Conservation (phyloP, 2,797 vertebrate species). For the Luscinia megarhynchos region DNA sequence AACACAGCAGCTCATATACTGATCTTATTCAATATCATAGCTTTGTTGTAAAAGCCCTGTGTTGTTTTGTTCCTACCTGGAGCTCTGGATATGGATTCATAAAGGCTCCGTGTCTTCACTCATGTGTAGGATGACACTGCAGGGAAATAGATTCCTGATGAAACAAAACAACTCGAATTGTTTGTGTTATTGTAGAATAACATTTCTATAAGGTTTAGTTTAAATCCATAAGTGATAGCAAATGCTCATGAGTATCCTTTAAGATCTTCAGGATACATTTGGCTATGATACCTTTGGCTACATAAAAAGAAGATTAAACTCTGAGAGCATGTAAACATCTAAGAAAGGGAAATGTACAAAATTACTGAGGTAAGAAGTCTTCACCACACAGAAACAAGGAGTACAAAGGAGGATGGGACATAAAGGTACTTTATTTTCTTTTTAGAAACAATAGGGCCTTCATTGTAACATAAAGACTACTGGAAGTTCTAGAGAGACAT, state of each 20-base stretch:
- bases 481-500: not conserved
- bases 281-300: not conserved
- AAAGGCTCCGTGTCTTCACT: not conserved
- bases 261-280: not conserved
- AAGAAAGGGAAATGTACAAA: not conserved
- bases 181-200: not conserved
- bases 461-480: not conserved
- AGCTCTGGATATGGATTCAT: not conserved
- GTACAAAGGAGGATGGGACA: not conserved
- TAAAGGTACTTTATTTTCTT: not conserved
- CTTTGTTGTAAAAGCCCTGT: not conserved
- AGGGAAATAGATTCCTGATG: not conserved
- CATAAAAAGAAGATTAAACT: not conserved
- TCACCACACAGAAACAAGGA: not conserved
- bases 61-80: not conserved
- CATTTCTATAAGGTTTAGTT: not conserved
- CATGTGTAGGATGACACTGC: not conserved
- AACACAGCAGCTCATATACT: not conserved
- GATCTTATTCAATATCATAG: not conserved
- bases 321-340: not conserved
- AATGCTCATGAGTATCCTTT: not conserved
- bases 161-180: not conserved
- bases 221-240: not conserved
- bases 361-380: not conserved
- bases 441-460: accelerated